Evolutionary conservation across 2,113 vertebrate genomes (phyloP), one percentile per base, ranked within the genome.

Genomic region (Oryzias woworae): DNA sequence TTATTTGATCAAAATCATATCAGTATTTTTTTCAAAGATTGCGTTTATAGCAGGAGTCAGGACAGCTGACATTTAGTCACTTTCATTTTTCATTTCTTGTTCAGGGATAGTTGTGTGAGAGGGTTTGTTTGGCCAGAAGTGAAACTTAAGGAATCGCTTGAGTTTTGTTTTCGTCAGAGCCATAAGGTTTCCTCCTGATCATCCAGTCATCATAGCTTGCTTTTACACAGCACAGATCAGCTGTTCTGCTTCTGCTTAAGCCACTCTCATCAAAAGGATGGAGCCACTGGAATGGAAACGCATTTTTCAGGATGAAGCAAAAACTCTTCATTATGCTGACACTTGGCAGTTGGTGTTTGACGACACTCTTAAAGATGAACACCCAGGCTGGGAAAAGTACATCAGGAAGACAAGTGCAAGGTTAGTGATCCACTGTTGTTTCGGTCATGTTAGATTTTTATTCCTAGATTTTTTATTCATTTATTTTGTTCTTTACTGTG

Each of bases 291-390:
- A 75, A 22, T 90, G 86, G 88, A 58, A 2, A 16, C 2, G 7
- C 2, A 55, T 71, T 23, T 88, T 92, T 61, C 1, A 57, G 4
- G 28, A 1, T 0, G 66, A 73, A 43, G 43, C 62, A 2, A 4
- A 10, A 0, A 41, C n/a, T 1, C 68, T 89, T 4, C 15, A 64
- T 5, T 16, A 22, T 28, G 36, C 48, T 49, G 28, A 78, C 66
- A 8, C 2, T 4, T 91, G 90, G 91, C 14, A 6, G 6, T 60
- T 92, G 48, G n/a, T 59, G 47, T 84, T 90, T 76, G 75, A 88
- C 58, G 46, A 80, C 0, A 44, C 2, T 1, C 74, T 91, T 57
- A 15, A 80, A 0, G 0, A 0, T 0, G 42, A 14, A 2, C 4
- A 26, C 1, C 0, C 0, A 0, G 71, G 73, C 4, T 91, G 85